A percentile compares a stretch with the other conserved stretches of the same genome.
Evolutionary conservation across 2,797 vertebrate species (phyloP).

Genomic region (Sphenodon punctatus): DNA sequence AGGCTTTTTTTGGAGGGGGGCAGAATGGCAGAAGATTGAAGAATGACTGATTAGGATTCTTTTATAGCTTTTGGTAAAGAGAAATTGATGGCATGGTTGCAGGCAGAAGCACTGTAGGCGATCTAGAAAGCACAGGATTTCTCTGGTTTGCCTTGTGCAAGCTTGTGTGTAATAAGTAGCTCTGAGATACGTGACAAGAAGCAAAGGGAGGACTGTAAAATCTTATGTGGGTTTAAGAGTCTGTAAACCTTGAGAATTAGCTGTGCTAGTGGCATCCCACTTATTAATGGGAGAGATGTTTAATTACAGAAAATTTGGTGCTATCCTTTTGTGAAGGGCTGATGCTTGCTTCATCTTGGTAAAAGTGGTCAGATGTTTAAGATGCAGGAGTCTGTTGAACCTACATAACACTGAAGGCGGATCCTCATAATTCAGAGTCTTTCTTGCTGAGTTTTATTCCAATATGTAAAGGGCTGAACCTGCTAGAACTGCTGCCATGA

Average conservation of each 20-base stretch:
- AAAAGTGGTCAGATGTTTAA: constrained; percentile 22
- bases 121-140: constrained; percentile 36
- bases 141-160: too few species aligned
- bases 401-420: constrained; percentile 18
- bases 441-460: not conserved
- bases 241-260: not conserved
- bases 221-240: not conserved
- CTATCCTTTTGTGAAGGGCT: constrained; percentile 40
- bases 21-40: too few species aligned
- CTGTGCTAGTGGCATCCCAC: not conserved
- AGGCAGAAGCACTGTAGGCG: not conserved
- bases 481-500: constrained; percentile 12
- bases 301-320: not conserved
- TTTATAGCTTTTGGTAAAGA: constrained; percentile 34
- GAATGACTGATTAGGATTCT: too few species aligned
- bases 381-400: constrained; percentile 38
- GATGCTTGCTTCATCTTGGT: constrained; percentile 44
- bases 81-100: constrained; percentile 22
- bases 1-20: not conserved
- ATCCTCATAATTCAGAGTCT: not conserved
- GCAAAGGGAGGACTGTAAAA: not conserved
- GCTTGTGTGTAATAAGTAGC: constrained; percentile 40
- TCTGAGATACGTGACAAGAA: not conserved
- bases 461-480: not conserved
- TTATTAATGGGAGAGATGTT: constrained; percentile 5